Base-by-base conservation (phyloP, 2,888 invertebrate species). In the Tenthredo mesomela region DNA sequence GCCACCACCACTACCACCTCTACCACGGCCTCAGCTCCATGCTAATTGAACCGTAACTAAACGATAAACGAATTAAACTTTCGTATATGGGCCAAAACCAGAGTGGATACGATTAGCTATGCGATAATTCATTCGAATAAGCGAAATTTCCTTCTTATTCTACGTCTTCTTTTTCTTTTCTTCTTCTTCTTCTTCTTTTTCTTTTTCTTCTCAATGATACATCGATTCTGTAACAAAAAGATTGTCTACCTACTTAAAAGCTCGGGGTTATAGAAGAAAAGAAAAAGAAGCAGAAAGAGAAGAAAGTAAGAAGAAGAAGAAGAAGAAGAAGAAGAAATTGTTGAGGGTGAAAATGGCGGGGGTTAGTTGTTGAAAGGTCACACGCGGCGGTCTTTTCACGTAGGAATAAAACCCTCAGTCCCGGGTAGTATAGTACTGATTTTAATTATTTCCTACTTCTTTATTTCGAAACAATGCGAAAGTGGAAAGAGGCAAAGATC, bases 1-100 rank as follows among this genome's bases (percentile, higher is more conserved):
- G 25, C 40, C 40, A n/a, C 73, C 40, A 9, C n/a, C 37, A 70
- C 33, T 18, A 37, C 18, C 37, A 7, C 18, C 70, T 6, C 5
- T 18, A 37, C 12, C n/a, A 21, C 65, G 12, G 15, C 33, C 18
- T 6, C 40, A 5, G 40, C 47, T 2, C 1, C 33, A 15, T 25
- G 80, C 61, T 80, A 80, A 80, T 80, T 80, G 80, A 80, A 80
- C 58, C 80, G 80, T 80, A 61, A 37, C 50, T 77, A 54, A 54
- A 54, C 29, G 77, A 77, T 77, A 77, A 77, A 77, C 18, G 77
- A 77, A 77, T 77, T 75, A 47, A 75, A 47, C 25, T 25, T 75
- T 15, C 47, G 21, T 10, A 54, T 54, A 54, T 21, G 75, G 50
- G 47, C 47, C 43, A 21, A 47, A 47, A 29, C 50, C 1, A 47